These are phyloP conservation scores for Fabriciana adippe DNA, from an alignment of 2,888 invertebrate genomes.

Conservation along the genomic window DNA sequence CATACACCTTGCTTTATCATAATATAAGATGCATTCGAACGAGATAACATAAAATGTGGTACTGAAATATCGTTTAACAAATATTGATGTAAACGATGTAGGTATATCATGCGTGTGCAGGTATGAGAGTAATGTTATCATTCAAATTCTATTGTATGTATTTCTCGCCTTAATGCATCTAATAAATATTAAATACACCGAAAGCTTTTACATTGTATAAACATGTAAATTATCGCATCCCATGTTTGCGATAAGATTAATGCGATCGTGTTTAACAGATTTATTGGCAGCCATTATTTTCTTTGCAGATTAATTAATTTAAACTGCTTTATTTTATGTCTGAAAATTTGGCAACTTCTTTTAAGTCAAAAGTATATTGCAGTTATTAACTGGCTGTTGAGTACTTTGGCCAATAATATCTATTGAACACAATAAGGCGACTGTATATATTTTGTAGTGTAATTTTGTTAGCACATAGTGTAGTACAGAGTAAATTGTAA, in stretches of 20 bases:
- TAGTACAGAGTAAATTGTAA: conserved; percentile 51
- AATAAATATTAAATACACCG: conserved; percentile 34
- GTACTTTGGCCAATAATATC: conserved; percentile 20
- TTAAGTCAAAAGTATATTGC: background rate
- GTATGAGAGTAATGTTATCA: conserved; percentile 5
- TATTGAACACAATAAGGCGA: conserved; percentile 38
- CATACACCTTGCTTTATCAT: conserved; percentile 12
- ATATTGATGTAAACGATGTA: conserved; percentile 1
- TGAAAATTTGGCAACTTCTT: conserved; percentile 12
- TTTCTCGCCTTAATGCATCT: conserved; percentile 37
- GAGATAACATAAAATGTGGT: conserved; percentile 26
- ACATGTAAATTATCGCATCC: conserved; percentile 18
- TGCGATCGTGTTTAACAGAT: conserved; percentile 32
- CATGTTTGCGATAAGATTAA: conserved; percentile 16
- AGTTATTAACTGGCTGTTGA: too few relatives aligned
- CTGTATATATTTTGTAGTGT: conserved; percentile 44
- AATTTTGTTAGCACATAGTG: conserved; percentile 67
- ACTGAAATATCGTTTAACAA: background rate
- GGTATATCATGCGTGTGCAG: conserved; percentile 6
- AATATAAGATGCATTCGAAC: conserved; percentile 33
- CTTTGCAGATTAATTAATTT: conserved; percentile 6
- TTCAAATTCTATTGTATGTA: conserved; percentile 9
- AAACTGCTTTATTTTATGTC: conserved; percentile 16
- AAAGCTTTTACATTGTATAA: conserved; percentile 35
- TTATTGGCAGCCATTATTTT: conserved; percentile 3